Evolutionary conservation across 2,888 invertebrate species (phyloP).

Genomic region (Belgica antarctica): DNA sequence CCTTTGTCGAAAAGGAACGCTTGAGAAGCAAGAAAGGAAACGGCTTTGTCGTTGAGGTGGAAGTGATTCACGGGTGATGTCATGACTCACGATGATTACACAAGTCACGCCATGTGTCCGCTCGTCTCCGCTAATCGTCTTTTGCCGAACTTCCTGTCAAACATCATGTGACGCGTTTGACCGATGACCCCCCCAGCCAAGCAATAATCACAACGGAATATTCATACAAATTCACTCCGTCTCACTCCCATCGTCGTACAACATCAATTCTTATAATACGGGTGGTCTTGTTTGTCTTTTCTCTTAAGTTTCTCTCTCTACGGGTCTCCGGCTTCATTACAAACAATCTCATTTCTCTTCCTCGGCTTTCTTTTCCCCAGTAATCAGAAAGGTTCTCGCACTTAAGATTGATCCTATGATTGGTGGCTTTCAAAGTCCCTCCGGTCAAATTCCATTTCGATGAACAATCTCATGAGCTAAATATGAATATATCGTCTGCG

Average conservation of each 20-base stretch:
- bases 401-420: slow-evolving; percentile 12
- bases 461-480: too few species aligned
- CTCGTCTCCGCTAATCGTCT: too few species aligned
- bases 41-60: too few species aligned
- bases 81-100: too few species aligned
- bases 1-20: not conserved
- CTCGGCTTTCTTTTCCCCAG: not conserved
- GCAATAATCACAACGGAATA: slow-evolving; percentile 23
- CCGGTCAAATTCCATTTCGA: too few species aligned
- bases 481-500: slow-evolving; percentile 1
- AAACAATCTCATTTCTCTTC: not conserved
- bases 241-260: not conserved
- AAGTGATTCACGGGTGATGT: too few species aligned
- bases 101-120: too few species aligned
- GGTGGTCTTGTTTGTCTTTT: slow-evolving; percentile 38
- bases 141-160: too few species aligned
- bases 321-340: slow-evolving; percentile 8
- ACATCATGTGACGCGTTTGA: too few species aligned
- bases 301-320: slow-evolving; percentile 10
- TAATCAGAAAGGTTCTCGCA: not conserved
- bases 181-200: too few species aligned
- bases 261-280: too few species aligned
- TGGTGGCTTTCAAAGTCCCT: slow-evolving; percentile 1
- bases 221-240: slow-evolving; percentile 13
- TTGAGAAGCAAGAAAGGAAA: too few species aligned